Evolutionary conservation across 2,113 vertebrate genomes (phyloP), one percentile per base, ranked within the genome.

Genomic region (Pampusana beccarii): DNA sequence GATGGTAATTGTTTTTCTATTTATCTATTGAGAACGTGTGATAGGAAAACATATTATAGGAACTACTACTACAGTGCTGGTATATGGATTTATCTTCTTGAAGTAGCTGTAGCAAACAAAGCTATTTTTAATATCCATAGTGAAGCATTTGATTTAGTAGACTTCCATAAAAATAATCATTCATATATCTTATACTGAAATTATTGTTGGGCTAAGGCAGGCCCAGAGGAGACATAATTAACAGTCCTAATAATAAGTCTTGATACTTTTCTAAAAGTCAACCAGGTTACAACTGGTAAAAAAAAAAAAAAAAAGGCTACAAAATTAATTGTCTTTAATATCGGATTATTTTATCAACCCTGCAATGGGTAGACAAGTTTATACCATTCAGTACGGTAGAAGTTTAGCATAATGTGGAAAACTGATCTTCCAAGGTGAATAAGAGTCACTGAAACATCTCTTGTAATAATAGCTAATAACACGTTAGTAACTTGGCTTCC

Each of bases 391-490:
- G 42, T 86, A 36, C 58, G 62, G 54, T 16, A 60, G 31, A 85
- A 61, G 6, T 71, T 73, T 58, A 86, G 23, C 23, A 8, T 75
- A 62, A 73, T 29, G 6, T 56, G 46, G n/a, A 92, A 88, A 95
- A 77, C 36, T 46, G 33, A 38, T 88, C 29, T 53, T 94, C 10
- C 50, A 73, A 66, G 31, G 58, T 82, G n/a, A 94, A 80, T 56
- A 92, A 46, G 44, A 46, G 67, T 66, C 40, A 50, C 15, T 92
- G 86, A 88, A 94, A 88, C 31, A 24, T 70, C 64, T 88, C n/a
- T 58, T 80, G 36, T 72, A 94, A 80, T 92, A 95, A 62, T 19
- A 65, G 54, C 50, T 93, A 91, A 88, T 94, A 86, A 86, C 64
- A 92, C 54, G 36, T 89, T 95, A 66, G 67, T 90, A 86, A 79